phyloP scores from a whole-genome alignment of 2,888 invertebrate genomes.

The Petrophora chlorosata region DNA sequence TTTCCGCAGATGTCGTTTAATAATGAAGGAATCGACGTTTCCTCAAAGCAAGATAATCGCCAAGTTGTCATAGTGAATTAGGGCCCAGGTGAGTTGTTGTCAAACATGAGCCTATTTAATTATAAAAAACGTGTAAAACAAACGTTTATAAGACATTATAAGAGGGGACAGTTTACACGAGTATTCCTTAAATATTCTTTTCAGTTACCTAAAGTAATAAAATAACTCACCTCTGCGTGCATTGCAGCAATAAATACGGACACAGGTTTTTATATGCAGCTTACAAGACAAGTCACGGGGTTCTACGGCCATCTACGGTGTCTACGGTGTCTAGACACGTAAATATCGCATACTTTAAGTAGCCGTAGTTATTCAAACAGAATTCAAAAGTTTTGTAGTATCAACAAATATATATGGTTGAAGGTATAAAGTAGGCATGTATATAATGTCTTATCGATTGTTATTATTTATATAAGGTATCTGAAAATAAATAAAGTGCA shows the following conservation, averaged over 20 bases:
- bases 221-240: conserved; percentile 53
- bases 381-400: conserved; percentile 33
- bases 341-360: conserved; percentile 36
- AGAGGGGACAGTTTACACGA: neutral
- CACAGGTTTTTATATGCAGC: conserved; percentile 52
- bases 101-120: too few species aligned
- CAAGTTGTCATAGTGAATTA: too few species aligned
- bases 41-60: too few species aligned
- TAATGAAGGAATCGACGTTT: too few species aligned
- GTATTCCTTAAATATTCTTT: conserved; percentile 8
- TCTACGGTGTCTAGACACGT: conserved; percentile 63
- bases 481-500: too few species aligned
- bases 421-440: too few species aligned
- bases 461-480: neutral
- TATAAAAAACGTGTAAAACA: too few species aligned
- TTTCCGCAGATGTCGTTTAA: too few species aligned
- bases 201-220: conserved; percentile 5
- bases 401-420: neutral
- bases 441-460: neutral
- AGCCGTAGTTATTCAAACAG: conserved; percentile 45
- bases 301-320: conserved; percentile 45
- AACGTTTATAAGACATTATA: too few species aligned
- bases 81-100: too few species aligned
- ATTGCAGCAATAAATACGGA: conserved; percentile 58
- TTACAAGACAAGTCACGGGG: conserved; percentile 54